Evolutionary conservation across 2,888 invertebrate species (phyloP).

Genomic region (Hirtodrosophila duncani): DNA sequence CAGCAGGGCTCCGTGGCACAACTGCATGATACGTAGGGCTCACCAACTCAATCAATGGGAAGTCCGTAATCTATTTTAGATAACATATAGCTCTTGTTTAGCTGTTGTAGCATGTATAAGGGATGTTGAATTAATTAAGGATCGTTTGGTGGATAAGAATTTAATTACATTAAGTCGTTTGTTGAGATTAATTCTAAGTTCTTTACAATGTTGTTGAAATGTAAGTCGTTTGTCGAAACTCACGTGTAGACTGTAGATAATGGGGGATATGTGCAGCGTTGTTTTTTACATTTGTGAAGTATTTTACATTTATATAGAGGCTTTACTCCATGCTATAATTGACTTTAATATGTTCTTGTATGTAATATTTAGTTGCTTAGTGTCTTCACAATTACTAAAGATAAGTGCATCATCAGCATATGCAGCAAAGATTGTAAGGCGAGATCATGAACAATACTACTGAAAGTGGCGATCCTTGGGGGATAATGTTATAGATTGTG

Average conservation of each 20-base stretch:
- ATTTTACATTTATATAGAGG: not conserved
- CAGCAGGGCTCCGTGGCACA: not conserved
- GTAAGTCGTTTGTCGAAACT: not conserved
- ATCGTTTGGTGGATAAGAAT: slow-evolving; percentile 5
- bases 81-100: slow-evolving; percentile 3
- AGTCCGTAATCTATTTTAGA: slow-evolving; percentile 11
- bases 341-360: no score
- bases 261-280: not conserved
- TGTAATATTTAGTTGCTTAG: not conserved
- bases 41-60: slow-evolving; percentile 9
- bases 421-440: not conserved
- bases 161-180: slow-evolving; percentile 16
- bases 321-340: no score
- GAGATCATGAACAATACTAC: slow-evolving; percentile 3
- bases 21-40: slow-evolving; percentile 2
- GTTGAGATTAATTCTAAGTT: slow-evolving; percentile 9
- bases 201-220: slow-evolving; percentile 5
- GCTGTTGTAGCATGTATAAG: slow-evolving; percentile 4
- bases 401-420: slow-evolving; percentile 2
- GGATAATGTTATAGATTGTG: slow-evolving; percentile 4
- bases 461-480: slow-evolving; percentile 6
- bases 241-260: not conserved
- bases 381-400: not conserved
- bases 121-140: not conserved
- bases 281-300: not conserved